Conservation (phyloP, 2,113 vertebrate genomes). For the Neoarius graeffei region DNA sequence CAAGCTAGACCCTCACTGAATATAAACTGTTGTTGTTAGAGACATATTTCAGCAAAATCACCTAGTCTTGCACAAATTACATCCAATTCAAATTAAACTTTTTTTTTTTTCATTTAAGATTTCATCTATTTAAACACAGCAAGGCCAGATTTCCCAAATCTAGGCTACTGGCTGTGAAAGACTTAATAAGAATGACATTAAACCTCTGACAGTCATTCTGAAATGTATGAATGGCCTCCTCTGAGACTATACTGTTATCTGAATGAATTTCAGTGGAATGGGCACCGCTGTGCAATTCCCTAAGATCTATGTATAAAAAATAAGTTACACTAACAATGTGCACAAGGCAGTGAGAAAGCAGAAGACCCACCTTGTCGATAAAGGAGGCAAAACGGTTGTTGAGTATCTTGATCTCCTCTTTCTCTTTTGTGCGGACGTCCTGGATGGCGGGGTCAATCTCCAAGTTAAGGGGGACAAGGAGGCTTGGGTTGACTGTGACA, state of each 20-base stretch:
- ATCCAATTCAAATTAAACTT: not conserved
- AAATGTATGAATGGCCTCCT: not conserved
- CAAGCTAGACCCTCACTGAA: slow-evolving; percentile 32
- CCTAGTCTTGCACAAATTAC: not conserved
- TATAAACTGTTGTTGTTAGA: not conserved
- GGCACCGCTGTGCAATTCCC: not conserved
- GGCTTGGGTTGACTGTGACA: slow-evolving; percentile 80
- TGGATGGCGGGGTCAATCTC: slow-evolving; percentile 86
- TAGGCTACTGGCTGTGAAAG: slow-evolving; percentile 55
- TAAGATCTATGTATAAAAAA: not conserved
- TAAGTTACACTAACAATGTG: not conserved
- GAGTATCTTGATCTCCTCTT: slow-evolving; percentile 90
- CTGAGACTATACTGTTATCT: not conserved
- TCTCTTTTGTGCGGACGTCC: slow-evolving; percentile 81
- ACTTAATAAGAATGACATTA: slow-evolving; percentile 56
- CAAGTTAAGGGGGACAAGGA: slow-evolving; percentile 80
- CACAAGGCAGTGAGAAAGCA: not conserved
- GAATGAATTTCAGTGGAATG: not conserved
- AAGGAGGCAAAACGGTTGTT: slow-evolving; percentile 83
- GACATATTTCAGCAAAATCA: not conserved
- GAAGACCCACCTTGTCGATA: slow-evolving; percentile 87
- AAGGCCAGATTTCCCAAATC: not conserved
- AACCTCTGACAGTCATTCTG: not conserved
- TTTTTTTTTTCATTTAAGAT: not conserved
- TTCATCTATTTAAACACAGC: not conserved